Evolutionary conservation across 2,888 invertebrate genomes (phyloP).

Genomic region (Periphyllus acericola): DNA sequence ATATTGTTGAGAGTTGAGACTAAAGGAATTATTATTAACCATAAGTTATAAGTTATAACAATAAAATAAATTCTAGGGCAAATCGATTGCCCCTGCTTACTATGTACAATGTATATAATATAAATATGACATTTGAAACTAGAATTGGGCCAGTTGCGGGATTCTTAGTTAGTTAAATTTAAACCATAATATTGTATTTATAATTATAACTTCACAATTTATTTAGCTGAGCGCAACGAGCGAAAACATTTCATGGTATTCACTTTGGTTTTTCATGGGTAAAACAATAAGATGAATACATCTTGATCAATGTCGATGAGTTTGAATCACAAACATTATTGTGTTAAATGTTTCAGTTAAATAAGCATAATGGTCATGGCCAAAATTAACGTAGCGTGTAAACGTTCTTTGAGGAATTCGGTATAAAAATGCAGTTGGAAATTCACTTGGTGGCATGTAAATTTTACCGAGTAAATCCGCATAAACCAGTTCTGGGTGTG

Average conservation of each 20-base stretch:
- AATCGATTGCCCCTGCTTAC: too few species aligned
- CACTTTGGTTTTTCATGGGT: neutral
- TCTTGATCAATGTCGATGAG: constrained; percentile 21
- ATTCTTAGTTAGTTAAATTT: too few species aligned
- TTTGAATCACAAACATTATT: neutral
- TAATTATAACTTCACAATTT: neutral
- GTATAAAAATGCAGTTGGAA: constrained; percentile 27
- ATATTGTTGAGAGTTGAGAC: too few species aligned
- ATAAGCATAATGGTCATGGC: constrained; percentile 34
- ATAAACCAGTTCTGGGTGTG: constrained; percentile 48
- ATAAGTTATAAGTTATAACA: too few species aligned
- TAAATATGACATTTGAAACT: too few species aligned
- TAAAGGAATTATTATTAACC: too few species aligned
- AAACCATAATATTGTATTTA: too few species aligned
- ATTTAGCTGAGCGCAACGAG: neutral
- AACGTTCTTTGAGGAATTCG: neutral
- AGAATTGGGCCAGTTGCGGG: too few species aligned
- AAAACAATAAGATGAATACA: neutral
- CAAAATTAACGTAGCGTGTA: constrained; percentile 28
- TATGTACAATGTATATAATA: too few species aligned
- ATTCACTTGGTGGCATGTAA: constrained; percentile 1
- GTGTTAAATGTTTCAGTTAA: constrained; percentile 33
- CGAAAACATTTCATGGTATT: neutral
- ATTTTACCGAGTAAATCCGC: constrained; percentile 26
- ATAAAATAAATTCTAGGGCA: too few species aligned